A percentile compares a stretch with the other conserved stretches of the same genome.
Conservation (phyloP, 2,888 invertebrate species). For the Boloria euphrosyne region DNA sequence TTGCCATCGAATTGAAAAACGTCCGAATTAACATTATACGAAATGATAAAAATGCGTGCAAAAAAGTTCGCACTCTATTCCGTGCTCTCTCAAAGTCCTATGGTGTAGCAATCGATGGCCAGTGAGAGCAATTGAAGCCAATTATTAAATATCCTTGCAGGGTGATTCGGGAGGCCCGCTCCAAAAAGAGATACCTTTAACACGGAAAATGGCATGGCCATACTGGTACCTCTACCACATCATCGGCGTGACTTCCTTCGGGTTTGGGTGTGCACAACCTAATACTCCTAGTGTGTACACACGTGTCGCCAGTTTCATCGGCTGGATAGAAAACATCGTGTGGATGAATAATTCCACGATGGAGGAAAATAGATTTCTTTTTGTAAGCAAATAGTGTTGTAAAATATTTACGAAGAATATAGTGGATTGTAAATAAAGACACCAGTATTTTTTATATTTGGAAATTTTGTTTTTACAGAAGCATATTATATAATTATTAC, state of each 20-base stretch:
- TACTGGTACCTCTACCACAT: slow-evolving; percentile 23
- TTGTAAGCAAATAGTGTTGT: neutral
- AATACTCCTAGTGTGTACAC: slow-evolving; percentile 45
- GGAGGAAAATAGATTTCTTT: slow-evolving; percentile 11
- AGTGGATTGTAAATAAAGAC: too few relatives aligned
- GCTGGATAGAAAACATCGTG: slow-evolving; percentile 41
- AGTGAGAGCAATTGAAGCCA: neutral
- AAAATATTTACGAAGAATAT: too few relatives aligned
- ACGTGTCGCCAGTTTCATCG: slow-evolving; percentile 41
- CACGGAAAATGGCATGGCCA: too few relatives aligned
- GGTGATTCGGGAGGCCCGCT: slow-evolving; percentile 37
- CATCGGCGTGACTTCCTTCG: slow-evolving; percentile 45
- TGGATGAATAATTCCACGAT: slow-evolving; percentile 17
- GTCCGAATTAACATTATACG: neutral
- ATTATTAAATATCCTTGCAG: slow-evolving; percentile 22
- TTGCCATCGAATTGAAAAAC: too few relatives aligned
- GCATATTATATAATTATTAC: too few relatives aligned
- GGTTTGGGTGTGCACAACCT: slow-evolving; percentile 40
- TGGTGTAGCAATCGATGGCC: neutral
- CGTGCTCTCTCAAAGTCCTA: too few relatives aligned
- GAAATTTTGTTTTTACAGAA: too few relatives aligned
- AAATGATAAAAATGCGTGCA: neutral
- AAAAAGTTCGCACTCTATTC: too few relatives aligned
- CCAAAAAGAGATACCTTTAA: slow-evolving; percentile 17
- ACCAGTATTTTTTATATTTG: too few relatives aligned